phyloP scores from a whole-genome alignment of 1,140 invertebrate species.

The Ruditapes philippinarum region DNA sequence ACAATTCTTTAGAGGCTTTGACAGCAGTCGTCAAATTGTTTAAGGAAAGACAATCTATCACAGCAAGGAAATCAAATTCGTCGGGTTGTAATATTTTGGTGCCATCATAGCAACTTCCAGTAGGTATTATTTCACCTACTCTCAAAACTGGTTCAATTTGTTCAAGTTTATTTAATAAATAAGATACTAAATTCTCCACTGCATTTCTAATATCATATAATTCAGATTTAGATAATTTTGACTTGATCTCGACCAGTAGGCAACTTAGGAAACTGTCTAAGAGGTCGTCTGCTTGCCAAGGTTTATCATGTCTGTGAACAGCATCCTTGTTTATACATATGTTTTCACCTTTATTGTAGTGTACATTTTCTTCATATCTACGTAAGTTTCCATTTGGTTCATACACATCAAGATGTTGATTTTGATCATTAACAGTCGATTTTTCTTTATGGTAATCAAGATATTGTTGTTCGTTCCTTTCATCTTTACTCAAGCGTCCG shows the following conservation, averaged over 20 bases:
- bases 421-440: no score
- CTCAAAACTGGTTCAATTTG: background rate
- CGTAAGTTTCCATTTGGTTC: no score
- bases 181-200: background rate
- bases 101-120: background rate
- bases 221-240: background rate
- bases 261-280: background rate
- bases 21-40: background rate
- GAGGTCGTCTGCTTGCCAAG: no score
- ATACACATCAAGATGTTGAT: no score
- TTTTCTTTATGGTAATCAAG: no score
- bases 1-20: background rate
- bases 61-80: slow-evolving; percentile 1
- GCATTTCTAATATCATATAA: background rate
- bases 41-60: background rate
- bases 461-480: no score
- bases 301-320: no score
- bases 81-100: background rate
- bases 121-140: background rate
- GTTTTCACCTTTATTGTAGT: no score
- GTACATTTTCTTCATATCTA: no score
- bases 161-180: background rate
- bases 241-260: background rate
- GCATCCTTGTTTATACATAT: no score
- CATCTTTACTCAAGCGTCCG: no score